Percentiles rank a stretch among this genome's conserved stretches.
Conservation (phyloP, 2,888 invertebrate genomes). For the Hirtodrosophila duncani region DNA sequence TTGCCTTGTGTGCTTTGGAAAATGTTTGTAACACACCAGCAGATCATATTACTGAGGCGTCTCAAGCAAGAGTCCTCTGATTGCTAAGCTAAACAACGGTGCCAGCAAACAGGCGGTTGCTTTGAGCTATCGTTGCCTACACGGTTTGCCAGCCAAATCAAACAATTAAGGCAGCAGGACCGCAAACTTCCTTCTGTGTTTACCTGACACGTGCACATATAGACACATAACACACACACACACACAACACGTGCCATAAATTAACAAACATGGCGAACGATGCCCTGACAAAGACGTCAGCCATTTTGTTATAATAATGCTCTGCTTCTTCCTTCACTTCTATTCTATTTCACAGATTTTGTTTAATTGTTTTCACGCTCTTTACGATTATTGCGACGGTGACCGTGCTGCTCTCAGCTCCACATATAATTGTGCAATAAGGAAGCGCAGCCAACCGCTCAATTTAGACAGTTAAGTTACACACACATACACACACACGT, state of each 20-base stretch:
- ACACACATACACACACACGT: conserved; percentile 17
- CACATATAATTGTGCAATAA: conserved; percentile 96
- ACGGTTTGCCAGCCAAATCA: conserved; percentile 39
- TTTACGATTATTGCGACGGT: conserved; percentile 96
- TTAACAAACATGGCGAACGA: conserved; percentile 35
- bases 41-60: too few relatives aligned
- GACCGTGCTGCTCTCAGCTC: conserved; percentile 93
- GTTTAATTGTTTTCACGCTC: conserved; percentile 95
- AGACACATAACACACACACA: not conserved
- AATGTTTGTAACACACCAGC: too few relatives aligned
- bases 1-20: too few relatives aligned
- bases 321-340: conserved; percentile 8
- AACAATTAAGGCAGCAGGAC: conserved; percentile 53
- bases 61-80: too few relatives aligned
- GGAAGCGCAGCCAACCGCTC: too few relatives aligned
- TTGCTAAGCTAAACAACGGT: too few relatives aligned
- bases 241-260: conserved; percentile 36
- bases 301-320: conserved; percentile 35
- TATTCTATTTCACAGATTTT: conserved; percentile 83
- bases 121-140: conserved; percentile 9
- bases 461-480: conserved; percentile 53
- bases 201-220: conserved; percentile 12
- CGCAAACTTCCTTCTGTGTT: conserved; percentile 57
- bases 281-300: conserved; percentile 14
- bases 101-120: conserved; percentile 26